Base-by-base conservation (phyloP, 1,140 invertebrate genomes). In the Scaptomyza pallida region DNA sequence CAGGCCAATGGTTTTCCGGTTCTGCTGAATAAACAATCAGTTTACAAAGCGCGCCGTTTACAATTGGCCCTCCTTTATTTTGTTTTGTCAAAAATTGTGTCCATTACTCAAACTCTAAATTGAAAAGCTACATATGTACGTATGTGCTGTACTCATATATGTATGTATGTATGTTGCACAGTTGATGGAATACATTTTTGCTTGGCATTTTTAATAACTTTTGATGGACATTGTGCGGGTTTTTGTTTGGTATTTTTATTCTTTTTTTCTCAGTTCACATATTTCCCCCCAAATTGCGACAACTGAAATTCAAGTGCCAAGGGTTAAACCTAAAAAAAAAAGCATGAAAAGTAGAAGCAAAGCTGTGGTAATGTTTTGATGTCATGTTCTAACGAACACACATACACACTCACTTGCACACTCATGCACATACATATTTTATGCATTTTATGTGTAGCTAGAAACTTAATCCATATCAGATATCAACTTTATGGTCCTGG, bases 1-100 rank as follows among this genome's bases (percentile, higher is more conserved):
- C 71, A 67, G 71, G 61, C 43, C 61, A 71, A 45, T 65, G 68
- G 61, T 37, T 57, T 76, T 83, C 72, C 81, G 80, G 50, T 41
- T 69, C 45, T 63, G 72, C 70, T 83, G 71, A 83, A 83, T 83
- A 80, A 83, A 80, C 64, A 86, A 83, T 73, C 67, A 56, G 72
- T 33, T 65, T 56, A 62, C 72, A 47, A 50, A 43, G 60, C 40
- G 68, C 82, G 73, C 72, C 44, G 35, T 54, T 67, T 80, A 48
- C 64, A 78, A 72, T 75, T 69, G 45, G 40, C 37, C 21, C 44
- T 44, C n/a, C n/a, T n/a, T n/a, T n/a, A n/a, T n/a, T n/a, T n/a
- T n/a, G n/a, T n/a, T 26, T 2, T 35, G 44, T 64, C 6, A 16
- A 50, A 47, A 56, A 33, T 17, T 44, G 26, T 61, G 56, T 65